These are phyloP conservation scores for Chiloscyllium punctatum DNA, from an alignment of 2,797 vertebrate genomes.

Conservation along the genomic window DNA sequence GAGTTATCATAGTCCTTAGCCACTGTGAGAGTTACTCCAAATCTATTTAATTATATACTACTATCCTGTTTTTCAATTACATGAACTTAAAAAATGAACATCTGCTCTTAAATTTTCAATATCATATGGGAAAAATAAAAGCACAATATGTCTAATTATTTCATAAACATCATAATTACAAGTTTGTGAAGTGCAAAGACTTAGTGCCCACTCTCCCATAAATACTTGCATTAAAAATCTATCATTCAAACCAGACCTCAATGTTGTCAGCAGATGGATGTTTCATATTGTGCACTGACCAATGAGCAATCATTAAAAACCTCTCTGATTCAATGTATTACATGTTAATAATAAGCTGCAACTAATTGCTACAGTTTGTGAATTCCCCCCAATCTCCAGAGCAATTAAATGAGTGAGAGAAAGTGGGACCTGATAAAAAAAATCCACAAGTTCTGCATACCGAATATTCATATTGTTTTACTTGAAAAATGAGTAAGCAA, in stretches of 20 bases:
- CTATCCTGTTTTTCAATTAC: constrained; percentile 10
- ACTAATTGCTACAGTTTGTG: background rate
- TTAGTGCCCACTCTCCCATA: background rate
- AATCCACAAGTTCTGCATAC: background rate
- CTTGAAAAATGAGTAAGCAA: background rate
- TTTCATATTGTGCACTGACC: background rate
- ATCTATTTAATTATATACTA: constrained; percentile 31
- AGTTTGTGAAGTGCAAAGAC: constrained; percentile 1
- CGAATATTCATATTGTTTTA: background rate
- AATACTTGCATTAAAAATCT: background rate
- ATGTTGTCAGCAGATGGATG: background rate
- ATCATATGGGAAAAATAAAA: constrained; percentile 28
- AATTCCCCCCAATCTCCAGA: background rate
- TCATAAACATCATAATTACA: constrained; percentile 34
- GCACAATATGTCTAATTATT: background rate
- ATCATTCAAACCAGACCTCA: constrained; percentile 14
- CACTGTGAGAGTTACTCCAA: constrained; percentile 7
- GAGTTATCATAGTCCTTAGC: constrained; percentile 14
- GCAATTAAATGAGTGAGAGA: background rate
- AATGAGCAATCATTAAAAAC: background rate
- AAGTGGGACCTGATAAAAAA: background rate
- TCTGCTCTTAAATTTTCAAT: constrained; percentile 31
- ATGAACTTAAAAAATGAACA: constrained; percentile 23
- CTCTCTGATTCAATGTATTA: background rate
- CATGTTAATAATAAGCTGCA: background rate